phyloP scores from a whole-genome alignment of 2,113 vertebrate genomes.

The Lepus europaeus region DNA sequence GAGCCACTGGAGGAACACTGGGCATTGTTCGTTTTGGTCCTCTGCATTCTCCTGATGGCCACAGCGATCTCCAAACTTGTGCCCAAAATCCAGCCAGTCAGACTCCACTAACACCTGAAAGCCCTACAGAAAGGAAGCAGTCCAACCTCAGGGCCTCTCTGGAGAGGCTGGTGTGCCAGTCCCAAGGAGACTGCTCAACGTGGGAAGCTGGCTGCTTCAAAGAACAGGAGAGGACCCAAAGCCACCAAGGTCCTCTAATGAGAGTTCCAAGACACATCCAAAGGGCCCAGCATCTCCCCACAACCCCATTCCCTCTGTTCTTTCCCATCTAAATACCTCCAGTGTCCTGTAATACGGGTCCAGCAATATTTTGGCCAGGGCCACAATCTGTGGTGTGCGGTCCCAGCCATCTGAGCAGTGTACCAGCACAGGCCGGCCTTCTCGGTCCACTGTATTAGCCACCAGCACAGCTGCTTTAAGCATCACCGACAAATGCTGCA shows the following conservation, averaged over 20 bases:
- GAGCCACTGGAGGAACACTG: conserved; percentile 98
- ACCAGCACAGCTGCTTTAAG: conserved; percentile 97
- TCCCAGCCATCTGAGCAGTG: conserved; percentile 99
- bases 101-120: conserved; percentile 98
- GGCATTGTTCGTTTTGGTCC: conserved; percentile 97
- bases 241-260: neutral
- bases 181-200: neutral
- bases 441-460: conserved; percentile 94
- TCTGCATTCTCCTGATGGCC: conserved; percentile 97
- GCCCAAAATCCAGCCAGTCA: conserved; percentile 98
- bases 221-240: conserved; percentile 5
- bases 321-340: conserved; percentile 89
- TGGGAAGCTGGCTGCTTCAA: neutral
- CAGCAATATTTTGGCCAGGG: conserved; percentile 95
- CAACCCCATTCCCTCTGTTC: neutral
- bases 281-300: neutral
- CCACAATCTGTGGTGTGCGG: conserved; percentile 97
- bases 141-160: neutral
- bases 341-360: conserved; percentile 98
- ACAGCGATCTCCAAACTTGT: conserved; percentile 99
- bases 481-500: conserved; percentile 99
- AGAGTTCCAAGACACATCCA: neutral
- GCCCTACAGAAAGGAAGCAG: conserved; percentile 87
- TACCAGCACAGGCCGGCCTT: conserved; percentile 96
- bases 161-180: neutral